A percentile compares a stretch with the other conserved stretches of the same genome.
phyloP scores from a whole-genome alignment of 1,140 invertebrate species.

The Latrodectus geometricus region DNA sequence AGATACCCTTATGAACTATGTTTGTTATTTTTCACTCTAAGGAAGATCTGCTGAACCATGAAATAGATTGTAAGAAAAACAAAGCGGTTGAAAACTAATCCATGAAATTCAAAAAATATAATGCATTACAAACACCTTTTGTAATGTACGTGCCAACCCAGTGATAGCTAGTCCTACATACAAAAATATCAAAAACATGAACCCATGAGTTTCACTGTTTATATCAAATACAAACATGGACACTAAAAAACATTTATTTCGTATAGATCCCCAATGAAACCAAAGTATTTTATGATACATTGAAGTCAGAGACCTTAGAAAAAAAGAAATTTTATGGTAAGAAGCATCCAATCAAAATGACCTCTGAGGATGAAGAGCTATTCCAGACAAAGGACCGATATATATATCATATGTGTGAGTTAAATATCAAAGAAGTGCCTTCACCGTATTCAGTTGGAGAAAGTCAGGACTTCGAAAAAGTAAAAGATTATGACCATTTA shows the following conservation, averaged over 20 bases:
- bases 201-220: neutral
- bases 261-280: neutral
- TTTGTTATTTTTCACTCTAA: neutral
- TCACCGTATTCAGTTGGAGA: neutral
- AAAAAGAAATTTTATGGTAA: neutral
- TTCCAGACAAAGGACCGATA: neutral
- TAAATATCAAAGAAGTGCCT: neutral
- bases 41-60: neutral
- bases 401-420: neutral
- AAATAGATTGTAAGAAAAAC: neutral
- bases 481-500: neutral
- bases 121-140: constrained; percentile 15
- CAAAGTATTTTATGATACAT: neutral
- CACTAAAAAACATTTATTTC: neutral
- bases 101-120: constrained; percentile 4
- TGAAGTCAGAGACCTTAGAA: neutral
- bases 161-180: neutral
- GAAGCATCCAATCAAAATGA: neutral
- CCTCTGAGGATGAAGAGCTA: neutral
- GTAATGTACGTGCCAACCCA: constrained; percentile 8
- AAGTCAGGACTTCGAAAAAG: neutral
- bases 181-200: constrained; percentile 26
- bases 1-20: constrained; percentile 4
- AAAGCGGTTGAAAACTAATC: neutral
- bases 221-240: neutral